Conservation (phyloP, 2,888 invertebrate genomes). For the Ornithoptera alexandrae region DNA sequence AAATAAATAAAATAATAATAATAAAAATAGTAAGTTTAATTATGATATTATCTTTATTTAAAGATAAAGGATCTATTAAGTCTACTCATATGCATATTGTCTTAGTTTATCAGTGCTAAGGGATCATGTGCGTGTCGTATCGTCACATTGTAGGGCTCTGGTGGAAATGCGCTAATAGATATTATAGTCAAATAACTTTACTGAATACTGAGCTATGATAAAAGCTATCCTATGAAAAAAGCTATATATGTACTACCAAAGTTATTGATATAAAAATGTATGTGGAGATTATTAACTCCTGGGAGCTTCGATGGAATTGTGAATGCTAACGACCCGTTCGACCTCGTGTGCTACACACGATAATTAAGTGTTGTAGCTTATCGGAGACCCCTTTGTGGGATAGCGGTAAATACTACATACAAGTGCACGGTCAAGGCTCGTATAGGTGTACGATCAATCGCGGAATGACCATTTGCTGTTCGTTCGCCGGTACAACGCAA, state of each 20-base stretch:
- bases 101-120: not conserved
- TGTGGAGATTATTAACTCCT: not conserved
- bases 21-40: no score
- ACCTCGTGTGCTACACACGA: constrained; percentile 27
- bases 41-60: not conserved
- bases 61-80: not conserved
- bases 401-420: constrained; percentile 68
- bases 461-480: constrained; percentile 49
- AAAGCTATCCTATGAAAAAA: not conserved
- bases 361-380: constrained; percentile 34
- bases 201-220: not conserved
- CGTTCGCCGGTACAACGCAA: constrained; percentile 37
- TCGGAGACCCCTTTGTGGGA: constrained; percentile 47
- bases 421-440: constrained; percentile 65
- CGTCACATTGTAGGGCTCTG: not conserved
- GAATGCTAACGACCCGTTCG: constrained; percentile 23
- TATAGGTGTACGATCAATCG: constrained; percentile 39
- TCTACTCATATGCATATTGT: not conserved
- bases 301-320: constrained; percentile 19
- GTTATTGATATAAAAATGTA: not conserved
- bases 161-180: not conserved
- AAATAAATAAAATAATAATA: no score
- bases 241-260: no score
- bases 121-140: not conserved
- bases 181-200: not conserved